Evolutionary conservation across 2,888 invertebrate genomes (phyloP).

Genomic region (Tetragnatha montana): DNA sequence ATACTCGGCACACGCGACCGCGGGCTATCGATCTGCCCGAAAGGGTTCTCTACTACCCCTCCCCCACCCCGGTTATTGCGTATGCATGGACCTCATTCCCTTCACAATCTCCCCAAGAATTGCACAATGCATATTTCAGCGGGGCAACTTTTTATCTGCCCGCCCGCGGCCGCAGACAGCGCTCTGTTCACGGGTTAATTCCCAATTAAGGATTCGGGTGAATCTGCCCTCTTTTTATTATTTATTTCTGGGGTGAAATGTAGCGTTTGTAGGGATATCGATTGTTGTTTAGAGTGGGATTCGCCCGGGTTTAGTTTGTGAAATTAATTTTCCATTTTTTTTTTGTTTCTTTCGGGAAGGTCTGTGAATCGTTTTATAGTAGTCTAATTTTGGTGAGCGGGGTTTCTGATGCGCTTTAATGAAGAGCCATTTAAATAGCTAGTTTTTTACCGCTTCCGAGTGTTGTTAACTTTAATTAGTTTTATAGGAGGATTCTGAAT

Average conservation of each 20-base stretch:
- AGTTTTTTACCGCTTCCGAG: background rate
- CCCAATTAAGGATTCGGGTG: background rate
- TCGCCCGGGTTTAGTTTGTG: background rate
- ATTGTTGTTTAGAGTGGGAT: background rate
- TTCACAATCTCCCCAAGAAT: background rate
- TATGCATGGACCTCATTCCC: background rate
- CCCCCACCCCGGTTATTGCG: background rate
- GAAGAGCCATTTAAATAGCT: background rate
- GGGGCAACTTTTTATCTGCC: background rate
- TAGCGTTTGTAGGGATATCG: too few relatives aligned
- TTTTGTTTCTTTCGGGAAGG: background rate
- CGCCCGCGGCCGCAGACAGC: background rate
- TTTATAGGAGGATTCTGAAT: background rate
- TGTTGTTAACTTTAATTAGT: background rate
- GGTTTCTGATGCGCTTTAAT: background rate
- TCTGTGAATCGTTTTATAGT: background rate
- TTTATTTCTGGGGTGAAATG: too few relatives aligned
- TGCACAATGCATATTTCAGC: background rate
- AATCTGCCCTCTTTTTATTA: background rate
- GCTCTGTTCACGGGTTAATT: background rate
- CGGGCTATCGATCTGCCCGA: constrained; percentile 59
- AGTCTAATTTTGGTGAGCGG: background rate
- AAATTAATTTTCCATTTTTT: background rate
- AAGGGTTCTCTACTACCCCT: constrained; percentile 3
- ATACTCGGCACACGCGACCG: constrained; percentile 67